These are phyloP conservation scores for Trachelus tabidus DNA, from an alignment of 2,888 invertebrate species.

Conservation along the genomic window DNA sequence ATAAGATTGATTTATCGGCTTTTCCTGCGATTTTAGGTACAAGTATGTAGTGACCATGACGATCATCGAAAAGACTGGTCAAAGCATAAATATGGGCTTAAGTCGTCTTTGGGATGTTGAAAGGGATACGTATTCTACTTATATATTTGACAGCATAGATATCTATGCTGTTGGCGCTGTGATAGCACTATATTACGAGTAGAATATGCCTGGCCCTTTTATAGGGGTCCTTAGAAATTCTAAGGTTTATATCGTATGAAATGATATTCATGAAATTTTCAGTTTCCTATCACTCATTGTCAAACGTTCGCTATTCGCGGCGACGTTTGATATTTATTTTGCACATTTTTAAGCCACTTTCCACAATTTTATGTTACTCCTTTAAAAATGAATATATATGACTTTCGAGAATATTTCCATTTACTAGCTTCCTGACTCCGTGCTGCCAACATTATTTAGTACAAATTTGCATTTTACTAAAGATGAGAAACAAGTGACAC, in stretches of 20 bases:
- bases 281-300: not conserved
- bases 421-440: not conserved
- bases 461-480: not conserved
- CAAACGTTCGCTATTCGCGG: not conserved
- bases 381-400: not conserved
- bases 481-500: not conserved
- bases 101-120: constrained; percentile 47
- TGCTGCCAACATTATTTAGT: not conserved
- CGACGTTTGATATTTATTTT: not conserved
- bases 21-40: constrained; percentile 35
- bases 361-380: not conserved
- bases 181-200: constrained; percentile 49
- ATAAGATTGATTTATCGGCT: not conserved
- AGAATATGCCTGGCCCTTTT: constrained; percentile 3
- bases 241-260: not conserved
- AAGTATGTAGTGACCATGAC: constrained; percentile 46
- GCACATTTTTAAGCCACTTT: not conserved
- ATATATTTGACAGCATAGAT: constrained; percentile 38
- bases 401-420: not conserved
- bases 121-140: constrained; percentile 43
- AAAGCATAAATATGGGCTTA: constrained; percentile 31
- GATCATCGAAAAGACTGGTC: constrained; percentile 47
- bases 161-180: constrained; percentile 44
- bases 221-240: not conserved
- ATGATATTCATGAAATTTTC: not conserved